These are phyloP conservation scores for Boleophthalmus pectinirostris DNA, from an alignment of 2,113 vertebrate species.

Conservation along the genomic window DNA sequence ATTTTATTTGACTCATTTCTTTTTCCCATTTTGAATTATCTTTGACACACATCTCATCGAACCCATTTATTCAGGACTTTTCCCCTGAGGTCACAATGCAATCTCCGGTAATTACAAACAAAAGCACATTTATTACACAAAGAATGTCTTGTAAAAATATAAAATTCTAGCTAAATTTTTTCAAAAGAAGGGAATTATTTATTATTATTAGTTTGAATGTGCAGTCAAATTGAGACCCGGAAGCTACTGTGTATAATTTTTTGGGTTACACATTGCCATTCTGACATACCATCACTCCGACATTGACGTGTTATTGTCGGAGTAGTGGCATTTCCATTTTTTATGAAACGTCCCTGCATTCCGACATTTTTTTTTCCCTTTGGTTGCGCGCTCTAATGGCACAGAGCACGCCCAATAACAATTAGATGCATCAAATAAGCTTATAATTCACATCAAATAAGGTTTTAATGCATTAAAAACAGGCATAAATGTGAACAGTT, in stretches of 20 bases:
- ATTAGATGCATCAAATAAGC: no score
- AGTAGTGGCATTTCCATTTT: no score
- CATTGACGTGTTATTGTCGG: no score
- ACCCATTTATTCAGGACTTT: constrained; percentile 43
- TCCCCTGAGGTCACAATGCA: constrained; percentile 65
- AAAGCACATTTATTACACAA: constrained; percentile 76
- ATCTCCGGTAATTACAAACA: constrained; percentile 49
- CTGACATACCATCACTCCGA: no score
- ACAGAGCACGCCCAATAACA: no score
- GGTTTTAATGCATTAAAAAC: no score
- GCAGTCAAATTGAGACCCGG: constrained; percentile 56
- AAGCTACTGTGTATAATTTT: constrained; percentile 74
- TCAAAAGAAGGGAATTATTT: constrained; percentile 54
- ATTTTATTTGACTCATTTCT: constrained; percentile 28
- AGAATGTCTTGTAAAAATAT: constrained; percentile 67
- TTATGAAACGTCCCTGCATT: no score
- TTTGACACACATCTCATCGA: constrained; percentile 40
- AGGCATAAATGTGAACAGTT: no score
- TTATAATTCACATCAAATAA: no score
- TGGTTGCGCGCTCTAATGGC: no score
- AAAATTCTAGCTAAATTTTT: constrained; percentile 62
- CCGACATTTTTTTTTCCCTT: no score
- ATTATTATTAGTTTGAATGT: constrained; percentile 46
- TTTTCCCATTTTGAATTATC: constrained; percentile 51
- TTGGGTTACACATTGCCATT: no score